These are phyloP conservation scores for Calameuta pallipes DNA, from an alignment of 2,888 invertebrate species.

Conservation along the genomic window DNA sequence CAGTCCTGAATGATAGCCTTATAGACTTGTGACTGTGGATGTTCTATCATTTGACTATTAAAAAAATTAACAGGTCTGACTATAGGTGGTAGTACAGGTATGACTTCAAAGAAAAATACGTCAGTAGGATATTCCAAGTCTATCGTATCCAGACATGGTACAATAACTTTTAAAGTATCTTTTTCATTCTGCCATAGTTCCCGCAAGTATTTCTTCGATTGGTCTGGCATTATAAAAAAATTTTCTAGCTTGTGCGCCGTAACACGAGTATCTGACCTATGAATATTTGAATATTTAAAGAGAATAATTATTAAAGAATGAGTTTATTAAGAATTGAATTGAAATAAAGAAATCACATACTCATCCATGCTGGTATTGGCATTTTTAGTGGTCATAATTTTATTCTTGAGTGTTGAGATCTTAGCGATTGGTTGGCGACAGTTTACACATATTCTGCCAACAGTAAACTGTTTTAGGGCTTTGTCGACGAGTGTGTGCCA, in stretches of 20 bases:
- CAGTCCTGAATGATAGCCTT: conserved; percentile 77
- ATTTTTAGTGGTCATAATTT: conserved; percentile 68
- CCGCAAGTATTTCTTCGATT: conserved; percentile 75
- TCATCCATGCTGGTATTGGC: background rate
- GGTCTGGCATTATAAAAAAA: conserved; percentile 73
- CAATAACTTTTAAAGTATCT: conserved; percentile 76
- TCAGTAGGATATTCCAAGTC: conserved; percentile 76
- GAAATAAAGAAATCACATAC: background rate
- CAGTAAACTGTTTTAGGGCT: conserved; percentile 67
- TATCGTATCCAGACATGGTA: conserved; percentile 74
- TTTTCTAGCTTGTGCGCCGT: conserved; percentile 39
- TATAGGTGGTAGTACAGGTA: conserved; percentile 89
- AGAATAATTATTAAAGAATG: background rate
- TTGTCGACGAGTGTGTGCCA: conserved; percentile 66
- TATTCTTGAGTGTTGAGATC: conserved; percentile 72
- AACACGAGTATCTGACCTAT: background rate
- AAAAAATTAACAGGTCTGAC: conserved; percentile 80
- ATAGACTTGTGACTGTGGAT: conserved; percentile 80
- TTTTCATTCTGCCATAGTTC: conserved; percentile 79
- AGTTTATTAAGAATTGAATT: background rate
- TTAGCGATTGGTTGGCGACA: conserved; percentile 70
- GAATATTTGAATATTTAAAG: background rate
- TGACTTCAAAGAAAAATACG: conserved; percentile 84
- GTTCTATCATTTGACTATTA: conserved; percentile 77
- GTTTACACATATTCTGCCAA: conserved; percentile 69